Evolutionary conservation across 1,140 invertebrate genomes (phyloP).

Genomic region (Megalonaias nervosa): DNA sequence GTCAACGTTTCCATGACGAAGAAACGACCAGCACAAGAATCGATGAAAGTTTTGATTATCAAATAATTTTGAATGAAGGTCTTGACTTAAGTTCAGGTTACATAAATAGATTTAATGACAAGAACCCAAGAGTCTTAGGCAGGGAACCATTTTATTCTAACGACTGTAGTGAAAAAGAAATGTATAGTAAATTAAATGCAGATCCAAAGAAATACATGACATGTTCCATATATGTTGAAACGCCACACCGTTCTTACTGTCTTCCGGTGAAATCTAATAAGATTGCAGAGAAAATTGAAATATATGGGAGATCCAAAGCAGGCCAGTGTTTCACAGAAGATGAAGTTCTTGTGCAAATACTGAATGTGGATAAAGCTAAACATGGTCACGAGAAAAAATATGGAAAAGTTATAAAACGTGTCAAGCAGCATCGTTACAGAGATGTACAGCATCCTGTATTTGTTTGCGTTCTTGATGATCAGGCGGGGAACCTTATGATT

Average conservation of each 20-base stretch:
- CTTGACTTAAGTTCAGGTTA: constrained; percentile 7
- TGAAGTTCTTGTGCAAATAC: constrained; percentile 60
- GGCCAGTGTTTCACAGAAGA: constrained; percentile 59
- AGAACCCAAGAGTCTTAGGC: background rate
- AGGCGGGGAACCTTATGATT: constrained; percentile 51
- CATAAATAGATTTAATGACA: constrained; percentile 13
- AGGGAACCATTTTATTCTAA: constrained; percentile 14
- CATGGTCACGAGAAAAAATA: constrained; percentile 18
- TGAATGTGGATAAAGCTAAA: constrained; percentile 27
- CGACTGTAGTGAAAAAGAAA: constrained; percentile 5
- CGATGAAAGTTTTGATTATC: background rate
- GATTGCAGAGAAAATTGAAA: constrained; percentile 41
- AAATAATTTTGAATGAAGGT: constrained; percentile 11
- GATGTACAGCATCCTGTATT: constrained; percentile 48
- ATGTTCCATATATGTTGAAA: constrained; percentile 46
- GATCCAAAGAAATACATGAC: constrained; percentile 41
- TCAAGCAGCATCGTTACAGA: constrained; percentile 33
- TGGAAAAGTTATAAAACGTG: constrained; percentile 55
- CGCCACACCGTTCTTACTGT: constrained; percentile 42
- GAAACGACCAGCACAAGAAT: background rate
- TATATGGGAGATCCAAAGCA: constrained; percentile 57
- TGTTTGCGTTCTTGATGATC: constrained; percentile 54
- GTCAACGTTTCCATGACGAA: constrained; percentile 11
- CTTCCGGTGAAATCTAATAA: constrained; percentile 30
- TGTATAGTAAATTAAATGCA: constrained; percentile 8